Evolutionary conservation across 2,797 vertebrate species (phyloP).

Genomic region (Aphelocoma californica): DNA sequence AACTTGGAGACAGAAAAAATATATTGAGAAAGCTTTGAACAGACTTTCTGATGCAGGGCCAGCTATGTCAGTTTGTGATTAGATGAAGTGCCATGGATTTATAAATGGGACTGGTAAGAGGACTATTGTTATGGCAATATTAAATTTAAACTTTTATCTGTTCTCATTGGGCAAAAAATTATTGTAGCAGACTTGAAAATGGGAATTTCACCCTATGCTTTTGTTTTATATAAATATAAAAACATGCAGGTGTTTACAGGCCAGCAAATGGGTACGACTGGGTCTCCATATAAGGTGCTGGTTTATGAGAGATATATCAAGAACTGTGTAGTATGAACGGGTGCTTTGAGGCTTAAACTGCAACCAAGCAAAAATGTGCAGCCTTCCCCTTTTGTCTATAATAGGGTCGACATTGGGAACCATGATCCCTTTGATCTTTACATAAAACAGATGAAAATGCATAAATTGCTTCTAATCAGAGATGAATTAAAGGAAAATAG

Average conservation of each 20-base stretch:
- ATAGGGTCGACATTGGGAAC: constrained; percentile 56
- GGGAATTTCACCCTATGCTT: neutral
- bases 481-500: constrained; percentile 76
- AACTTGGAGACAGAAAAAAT: neutral
- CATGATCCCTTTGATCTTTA: constrained; percentile 70
- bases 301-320: neutral
- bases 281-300: neutral
- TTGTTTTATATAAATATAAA: neutral
- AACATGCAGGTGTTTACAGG: neutral
- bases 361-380: constrained; percentile 45
- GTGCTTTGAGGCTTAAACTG: constrained; percentile 35
- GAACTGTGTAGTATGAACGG: neutral
- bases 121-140: neutral
- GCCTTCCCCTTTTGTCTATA: constrained; percentile 54
- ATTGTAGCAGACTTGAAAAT: neutral
- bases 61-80: neutral
- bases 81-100: neutral
- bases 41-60: neutral
- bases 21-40: neutral
- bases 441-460: constrained; percentile 73
- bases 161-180: neutral
- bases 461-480: constrained; percentile 77
- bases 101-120: neutral
- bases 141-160: neutral
- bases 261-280: neutral